Base-by-base conservation (phyloP, 1,140 invertebrate species). In the Nylanderia fulva region DNA sequence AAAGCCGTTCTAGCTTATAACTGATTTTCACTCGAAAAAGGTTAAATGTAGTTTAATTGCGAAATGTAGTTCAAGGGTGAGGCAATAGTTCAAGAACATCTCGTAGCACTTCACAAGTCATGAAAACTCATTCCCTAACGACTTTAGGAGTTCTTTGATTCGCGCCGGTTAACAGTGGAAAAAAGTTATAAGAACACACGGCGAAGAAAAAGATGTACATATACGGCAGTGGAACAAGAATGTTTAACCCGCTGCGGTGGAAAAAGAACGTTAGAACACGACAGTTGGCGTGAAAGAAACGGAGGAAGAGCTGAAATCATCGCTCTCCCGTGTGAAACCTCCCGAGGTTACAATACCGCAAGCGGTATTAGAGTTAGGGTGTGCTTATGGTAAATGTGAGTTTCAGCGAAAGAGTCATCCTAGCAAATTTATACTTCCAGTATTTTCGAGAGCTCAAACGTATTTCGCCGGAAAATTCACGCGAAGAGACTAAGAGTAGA, bases 201-300 rank as follows among this genome's bases (percentile, higher is more conserved):
- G 64, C 29, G 76, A 48, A 15, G 33, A 69, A 69, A 69, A 69
- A 80, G 36, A 56, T 42, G 42, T 36, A 24, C 60, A 45, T 69
- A 69, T 80, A 79, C 76, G 63, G 66, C 39, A 60, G 64, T 63
- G 42, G 48, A 84, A 74, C 24, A 42, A 54, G 58, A 58, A 68
- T 60, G 66, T n/a, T 71, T 54, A 64, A 56, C 39, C 27, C 27
- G 60, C 27, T 33, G 64, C 39, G 24, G 66, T 63, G 39, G 77
- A 64, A 85, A 85, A 85, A 74, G 79, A 84, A 69, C 45, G 68
- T 64, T 72, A 85, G 68, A 72, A 84, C 64, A 69, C 76, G 64
- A 80, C 64, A 80, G 64, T 80, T 80, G 76, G 76, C 64, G 76
- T 80, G 48, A 56, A 69, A 48, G 76, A 69, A 80, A 33, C 24